These are phyloP conservation scores for Lasioglossum figueresi DNA, from an alignment of 2,888 invertebrate species.

Conservation along the genomic window DNA sequence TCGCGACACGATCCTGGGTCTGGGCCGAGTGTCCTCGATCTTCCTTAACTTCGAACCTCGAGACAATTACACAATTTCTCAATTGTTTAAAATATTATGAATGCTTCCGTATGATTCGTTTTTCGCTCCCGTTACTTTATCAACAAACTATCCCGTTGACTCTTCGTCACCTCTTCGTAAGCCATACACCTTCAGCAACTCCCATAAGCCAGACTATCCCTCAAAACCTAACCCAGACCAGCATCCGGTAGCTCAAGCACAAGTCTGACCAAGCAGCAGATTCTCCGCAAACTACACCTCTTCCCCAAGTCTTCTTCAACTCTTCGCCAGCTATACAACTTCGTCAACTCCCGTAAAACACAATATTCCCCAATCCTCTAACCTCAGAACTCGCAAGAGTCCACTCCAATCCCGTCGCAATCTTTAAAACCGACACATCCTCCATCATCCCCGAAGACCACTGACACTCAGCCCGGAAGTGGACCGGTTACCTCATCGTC, in stretches of 20 bases:
- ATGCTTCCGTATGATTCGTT: background rate
- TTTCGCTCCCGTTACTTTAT: background rate
- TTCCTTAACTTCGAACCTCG: background rate
- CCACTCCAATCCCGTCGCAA: background rate
- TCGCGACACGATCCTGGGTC: background rate
- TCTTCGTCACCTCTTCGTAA: background rate
- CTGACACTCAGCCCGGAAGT: background rate
- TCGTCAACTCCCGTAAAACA: background rate
- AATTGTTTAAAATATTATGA: background rate
- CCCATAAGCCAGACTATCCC: background rate
- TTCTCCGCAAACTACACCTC: background rate
- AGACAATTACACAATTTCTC: background rate
- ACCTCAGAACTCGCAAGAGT: background rate
- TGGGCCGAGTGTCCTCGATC: background rate
- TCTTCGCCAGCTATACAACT: background rate
- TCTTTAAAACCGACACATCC: background rate
- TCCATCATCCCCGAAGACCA: background rate
- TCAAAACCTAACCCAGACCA: background rate
- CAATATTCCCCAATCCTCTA: background rate
- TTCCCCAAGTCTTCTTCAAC: background rate
- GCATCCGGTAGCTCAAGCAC: no score
- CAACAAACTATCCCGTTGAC: no score
- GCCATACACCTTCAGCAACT: no score
- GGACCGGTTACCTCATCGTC: background rate
- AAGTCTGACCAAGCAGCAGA: no score